Evolutionary conservation across 2,113 vertebrate species (phyloP).

Genomic region (Crotalus horridus): DNA sequence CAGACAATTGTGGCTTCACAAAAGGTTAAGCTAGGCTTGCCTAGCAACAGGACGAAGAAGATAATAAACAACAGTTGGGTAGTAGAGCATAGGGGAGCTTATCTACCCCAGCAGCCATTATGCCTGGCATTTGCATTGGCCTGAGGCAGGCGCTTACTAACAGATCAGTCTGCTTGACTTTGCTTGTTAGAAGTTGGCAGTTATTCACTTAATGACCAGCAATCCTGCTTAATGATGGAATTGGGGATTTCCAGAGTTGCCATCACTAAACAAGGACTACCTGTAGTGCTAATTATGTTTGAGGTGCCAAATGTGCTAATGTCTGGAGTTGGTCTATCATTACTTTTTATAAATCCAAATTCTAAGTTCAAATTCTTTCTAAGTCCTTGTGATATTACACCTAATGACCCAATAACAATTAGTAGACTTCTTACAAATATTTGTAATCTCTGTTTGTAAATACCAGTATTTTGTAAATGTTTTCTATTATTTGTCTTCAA

Average conservation of each 20-base stretch:
- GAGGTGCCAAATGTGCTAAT: background rate
- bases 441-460: background rate
- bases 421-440: background rate
- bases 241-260: background rate
- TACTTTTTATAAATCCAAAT: background rate
- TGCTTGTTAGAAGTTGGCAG: background rate
- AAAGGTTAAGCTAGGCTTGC: background rate
- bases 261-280: background rate
- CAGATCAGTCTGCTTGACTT: background rate
- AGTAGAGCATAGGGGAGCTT: background rate
- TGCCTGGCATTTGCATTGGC: background rate
- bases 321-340: background rate
- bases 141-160: background rate
- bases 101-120: background rate
- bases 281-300: background rate
- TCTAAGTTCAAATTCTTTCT: background rate
- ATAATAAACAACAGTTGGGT: background rate
- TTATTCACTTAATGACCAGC: background rate
- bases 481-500: background rate
- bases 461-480: background rate
- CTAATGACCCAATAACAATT: background rate
- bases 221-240: background rate
- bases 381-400: background rate
- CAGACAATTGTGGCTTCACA: background rate
- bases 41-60: background rate